Base-by-base conservation (phyloP, 2,888 invertebrate species). In the Gortyna flavago region DNA sequence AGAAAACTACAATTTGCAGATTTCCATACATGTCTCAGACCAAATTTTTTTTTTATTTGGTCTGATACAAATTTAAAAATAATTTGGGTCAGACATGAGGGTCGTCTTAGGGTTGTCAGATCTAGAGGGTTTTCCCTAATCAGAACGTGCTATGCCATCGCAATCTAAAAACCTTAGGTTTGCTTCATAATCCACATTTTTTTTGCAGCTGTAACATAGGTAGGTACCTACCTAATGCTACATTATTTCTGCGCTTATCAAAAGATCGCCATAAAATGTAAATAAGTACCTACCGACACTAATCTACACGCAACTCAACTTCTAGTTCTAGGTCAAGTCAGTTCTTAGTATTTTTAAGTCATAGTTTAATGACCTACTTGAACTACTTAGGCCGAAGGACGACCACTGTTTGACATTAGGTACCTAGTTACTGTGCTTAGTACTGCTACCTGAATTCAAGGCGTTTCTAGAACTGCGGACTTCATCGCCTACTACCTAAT, bases 161-260 rank as follows among this genome's bases (percentile, higher is more conserved):
- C n/a, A n/a, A 54, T 4, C 13, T n/a, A 57, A 57, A 4, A n/a
- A n/a, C n/a, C 9, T 11, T 57, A 57, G n/a, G n/a, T n/a, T n/a
- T n/a, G 11, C n/a, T 38, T n/a, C 25, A 11, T 54, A n/a, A 54
- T n/a, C 5, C 18, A 54, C 25, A 1, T 11, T 29, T 41, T 66
- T 41, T 6, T n/a, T 38, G 38, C 29, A 21, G 11, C 6, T 44
- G n/a, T n/a, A n/a, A n/a, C n/a, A n/a, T n/a, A n/a, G n/a, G n/a
- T n/a, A n/a, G n/a, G n/a, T n/a, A n/a, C n/a, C n/a, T n/a, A n/a
- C n/a, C n/a, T 4, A 6, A 48, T 32, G 6, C 18, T 54, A 32
- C 35, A 32, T n/a, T 67, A 41, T 62, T 68, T 54, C 32, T n/a
- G 2, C 38, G 29, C 66, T 85, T 82, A 82, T 81, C 82, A 75